Percentiles rank a stretch among this genome's conserved stretches.
Evolutionary conservation across 2,888 invertebrate genomes (phyloP).

Genomic region (Dioctria rufipes): DNA sequence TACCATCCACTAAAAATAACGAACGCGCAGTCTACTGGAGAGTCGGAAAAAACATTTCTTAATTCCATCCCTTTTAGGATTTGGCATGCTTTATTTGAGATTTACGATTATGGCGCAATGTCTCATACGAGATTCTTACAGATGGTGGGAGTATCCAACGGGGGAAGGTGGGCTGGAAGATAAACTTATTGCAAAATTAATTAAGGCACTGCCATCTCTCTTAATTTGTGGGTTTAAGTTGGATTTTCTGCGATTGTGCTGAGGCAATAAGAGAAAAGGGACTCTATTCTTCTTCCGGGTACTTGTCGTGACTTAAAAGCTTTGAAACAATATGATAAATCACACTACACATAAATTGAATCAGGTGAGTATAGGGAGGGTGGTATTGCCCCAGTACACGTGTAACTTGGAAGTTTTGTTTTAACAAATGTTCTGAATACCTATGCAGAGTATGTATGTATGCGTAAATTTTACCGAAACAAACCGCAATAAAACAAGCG

Average conservation of each 20-base stretch:
- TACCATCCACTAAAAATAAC: too few species aligned
- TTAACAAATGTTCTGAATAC: too few species aligned
- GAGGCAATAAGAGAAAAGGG: not conserved
- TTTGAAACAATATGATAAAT: constrained; percentile 28
- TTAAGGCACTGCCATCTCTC: constrained; percentile 36
- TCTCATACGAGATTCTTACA: not conserved
- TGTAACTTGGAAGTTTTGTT: too few species aligned
- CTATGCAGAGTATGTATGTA: too few species aligned
- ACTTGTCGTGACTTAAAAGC: constrained; percentile 19
- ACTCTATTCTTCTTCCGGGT: constrained; percentile 5
- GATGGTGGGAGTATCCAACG: not conserved
- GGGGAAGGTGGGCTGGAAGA: too few species aligned
- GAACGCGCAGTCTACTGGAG: not conserved
- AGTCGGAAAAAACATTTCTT: constrained; percentile 37
- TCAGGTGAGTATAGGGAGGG: too few species aligned
- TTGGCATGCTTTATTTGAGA: constrained; percentile 41
- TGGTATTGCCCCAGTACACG: too few species aligned
- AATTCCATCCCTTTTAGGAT: constrained; percentile 46
- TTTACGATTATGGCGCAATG: constrained; percentile 38
- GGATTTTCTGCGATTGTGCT: constrained; percentile 5
- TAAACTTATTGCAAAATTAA: constrained; percentile 47
- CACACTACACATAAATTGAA: too few species aligned
- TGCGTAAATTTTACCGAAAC: too few species aligned
- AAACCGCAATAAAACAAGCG: too few species aligned
- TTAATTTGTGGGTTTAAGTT: constrained; percentile 32